Conservation (phyloP, 2,113 vertebrate genomes). For the Bambusicola thoracicus region DNA sequence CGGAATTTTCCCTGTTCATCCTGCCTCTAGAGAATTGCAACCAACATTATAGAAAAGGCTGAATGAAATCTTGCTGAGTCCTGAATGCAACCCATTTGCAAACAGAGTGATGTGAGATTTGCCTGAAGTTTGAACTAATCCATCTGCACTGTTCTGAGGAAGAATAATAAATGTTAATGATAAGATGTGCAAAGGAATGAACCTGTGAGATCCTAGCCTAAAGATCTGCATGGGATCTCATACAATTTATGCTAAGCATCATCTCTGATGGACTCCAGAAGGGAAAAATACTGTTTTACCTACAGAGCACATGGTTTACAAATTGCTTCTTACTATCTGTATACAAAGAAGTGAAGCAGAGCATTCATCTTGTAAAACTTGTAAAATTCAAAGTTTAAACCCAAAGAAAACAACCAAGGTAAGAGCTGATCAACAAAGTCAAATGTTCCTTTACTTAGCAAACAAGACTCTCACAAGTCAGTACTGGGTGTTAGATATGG, state of each 20-base stretch:
- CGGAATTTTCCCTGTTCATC: background rate
- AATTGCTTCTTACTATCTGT: background rate
- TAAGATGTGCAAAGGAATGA: background rate
- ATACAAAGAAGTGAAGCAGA: background rate
- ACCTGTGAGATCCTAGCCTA: background rate
- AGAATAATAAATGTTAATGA: constrained; percentile 5
- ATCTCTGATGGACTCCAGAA: background rate
- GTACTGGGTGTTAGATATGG: background rate
- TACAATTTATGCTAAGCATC: constrained; percentile 6
- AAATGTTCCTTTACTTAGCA: background rate
- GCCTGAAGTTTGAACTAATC: background rate
- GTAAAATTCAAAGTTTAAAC: background rate
- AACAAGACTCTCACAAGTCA: background rate
- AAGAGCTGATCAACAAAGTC: background rate
- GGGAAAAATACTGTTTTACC: background rate
- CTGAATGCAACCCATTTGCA: background rate
- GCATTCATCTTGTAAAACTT: background rate
- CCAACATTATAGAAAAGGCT: background rate
- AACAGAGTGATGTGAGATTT: background rate
- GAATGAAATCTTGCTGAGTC: background rate
- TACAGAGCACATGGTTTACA: background rate
- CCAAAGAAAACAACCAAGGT: background rate
- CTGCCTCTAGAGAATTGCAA: background rate
- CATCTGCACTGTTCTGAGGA: background rate
- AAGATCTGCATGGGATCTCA: constrained; percentile 12